Conservation (phyloP, 2,113 vertebrate genomes). For the Centrocercus urophasianus region DNA sequence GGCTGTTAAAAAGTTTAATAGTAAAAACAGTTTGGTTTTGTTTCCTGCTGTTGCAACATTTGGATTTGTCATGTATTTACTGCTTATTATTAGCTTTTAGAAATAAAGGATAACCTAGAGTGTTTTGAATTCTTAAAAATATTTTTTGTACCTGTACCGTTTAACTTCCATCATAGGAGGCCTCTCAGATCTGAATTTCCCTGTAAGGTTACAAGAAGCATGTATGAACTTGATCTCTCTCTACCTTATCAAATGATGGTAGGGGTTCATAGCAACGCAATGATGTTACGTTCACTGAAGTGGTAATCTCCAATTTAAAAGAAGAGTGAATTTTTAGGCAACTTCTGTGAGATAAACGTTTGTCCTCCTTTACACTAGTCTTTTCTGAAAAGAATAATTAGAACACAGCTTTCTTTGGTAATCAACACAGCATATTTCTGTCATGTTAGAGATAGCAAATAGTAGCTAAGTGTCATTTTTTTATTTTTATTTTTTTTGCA, state of each 20-base stretch:
- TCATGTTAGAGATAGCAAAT: not conserved
- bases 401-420: not conserved
- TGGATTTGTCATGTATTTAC: not conserved
- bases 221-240: not conserved
- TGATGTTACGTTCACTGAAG: not conserved
- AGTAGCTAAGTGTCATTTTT: not conserved
- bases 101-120: not conserved
- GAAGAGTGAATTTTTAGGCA: accelerated
- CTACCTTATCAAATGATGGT: not conserved
- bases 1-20: not conserved
- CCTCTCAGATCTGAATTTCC: not conserved
- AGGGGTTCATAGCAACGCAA: not conserved
- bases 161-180: not conserved
- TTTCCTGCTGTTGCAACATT: not conserved
- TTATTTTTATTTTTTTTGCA: not conserved
- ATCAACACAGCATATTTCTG: not conserved
- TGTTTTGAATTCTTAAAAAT: not conserved
- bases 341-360: not conserved
- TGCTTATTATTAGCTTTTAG: not conserved
- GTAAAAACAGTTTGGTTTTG: not conserved
- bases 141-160: not conserved
- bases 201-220: not conserved
- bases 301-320: not conserved
- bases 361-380: not conserved
- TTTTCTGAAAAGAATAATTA: not conserved